phyloP scores from a whole-genome alignment of 2,888 invertebrate species.

The Drosophila prostipennis region DNA sequence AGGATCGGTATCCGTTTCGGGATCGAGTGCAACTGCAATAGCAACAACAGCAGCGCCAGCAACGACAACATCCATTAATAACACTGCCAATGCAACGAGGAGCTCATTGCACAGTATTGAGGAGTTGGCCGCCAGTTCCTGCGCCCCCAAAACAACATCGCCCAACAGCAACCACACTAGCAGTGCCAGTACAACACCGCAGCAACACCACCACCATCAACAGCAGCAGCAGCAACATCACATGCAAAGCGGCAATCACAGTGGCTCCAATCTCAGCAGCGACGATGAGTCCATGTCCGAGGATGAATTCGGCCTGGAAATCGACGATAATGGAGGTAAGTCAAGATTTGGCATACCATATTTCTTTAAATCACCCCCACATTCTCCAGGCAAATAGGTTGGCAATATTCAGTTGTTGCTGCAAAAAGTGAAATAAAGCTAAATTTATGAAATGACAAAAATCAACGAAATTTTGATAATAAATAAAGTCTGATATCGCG shows the following conservation, averaged over 20 bases:
- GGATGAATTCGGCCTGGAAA: conserved; percentile 80
- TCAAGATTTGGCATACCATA: conserved; percentile 5
- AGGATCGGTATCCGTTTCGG: conserved; percentile 14
- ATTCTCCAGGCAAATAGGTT: neutral
- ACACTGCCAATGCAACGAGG: conserved; percentile 44
- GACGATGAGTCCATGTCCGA: conserved; percentile 80
- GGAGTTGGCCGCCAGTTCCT: conserved; percentile 71
- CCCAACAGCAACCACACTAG: conserved; percentile 32
- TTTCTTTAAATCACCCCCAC: neutral
- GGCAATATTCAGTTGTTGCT: conserved; percentile 26
- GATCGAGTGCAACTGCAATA: conserved; percentile 45
- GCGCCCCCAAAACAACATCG: conserved; percentile 48
- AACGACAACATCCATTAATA: conserved; percentile 42
- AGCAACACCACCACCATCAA: conserved; percentile 52
- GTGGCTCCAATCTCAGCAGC: conserved; percentile 72
- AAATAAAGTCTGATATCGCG: neutral
- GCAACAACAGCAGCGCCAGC: conserved; percentile 35
- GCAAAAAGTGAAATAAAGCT: neutral
- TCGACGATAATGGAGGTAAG: conserved; percentile 81
- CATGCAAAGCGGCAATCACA: conserved; percentile 51
- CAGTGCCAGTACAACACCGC: conserved; percentile 45
- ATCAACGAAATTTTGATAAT: neutral
- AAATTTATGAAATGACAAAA: neutral
- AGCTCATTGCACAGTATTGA: conserved; percentile 73
- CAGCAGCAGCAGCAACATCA: conserved; percentile 48